Evolutionary conservation across 2,113 vertebrate genomes (phyloP), one percentile per base, ranked within the genome.

Genomic region (Sitta europaea): DNA sequence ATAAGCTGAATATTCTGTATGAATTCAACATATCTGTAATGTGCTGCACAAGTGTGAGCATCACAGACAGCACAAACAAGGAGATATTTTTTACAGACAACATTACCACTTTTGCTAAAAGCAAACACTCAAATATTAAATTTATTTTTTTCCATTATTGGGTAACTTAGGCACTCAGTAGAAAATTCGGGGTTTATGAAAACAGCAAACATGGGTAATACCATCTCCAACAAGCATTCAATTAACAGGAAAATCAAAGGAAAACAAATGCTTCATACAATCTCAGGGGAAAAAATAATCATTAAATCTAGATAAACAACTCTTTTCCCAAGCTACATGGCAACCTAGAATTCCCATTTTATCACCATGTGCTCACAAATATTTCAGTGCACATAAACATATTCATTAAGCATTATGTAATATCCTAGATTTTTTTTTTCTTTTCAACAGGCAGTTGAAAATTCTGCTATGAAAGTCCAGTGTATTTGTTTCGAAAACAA

Each of bases 401-500:
- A 53, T 21, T 72, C 54, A 71, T 72, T 83, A 75, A 48, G 7
- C 55, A 50, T 84, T 58, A 93, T 35, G 29, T 23, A 89, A 14
- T 40, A 62, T 4, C 40, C 29, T 45, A 12, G 4, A 35, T 13
- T 50, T n/a, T 40, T 58, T 53, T 40, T 85, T 77, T 35, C 54
- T 91, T 90, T 83, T 71, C 92, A 93, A 93, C 35, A 76, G 74
- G 42, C 71, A 70, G 50, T 23, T 77, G 54, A 89, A 91, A 89
- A 89, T 91, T 71, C 57, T 65, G 53, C 74, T 91, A 54, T 4
- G 8, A 21, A 61, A 68, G 11, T 55, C 40, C 62, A 74, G 12
- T 10, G 29, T 21, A 81, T 72, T 91, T 81, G 19, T 74, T 91
- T 47, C 14, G 38, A 66, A 86, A 85, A 62, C 27, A 40, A 35